Conservation (phyloP, 2,888 invertebrate species). For the Xestia rhomboidea region DNA sequence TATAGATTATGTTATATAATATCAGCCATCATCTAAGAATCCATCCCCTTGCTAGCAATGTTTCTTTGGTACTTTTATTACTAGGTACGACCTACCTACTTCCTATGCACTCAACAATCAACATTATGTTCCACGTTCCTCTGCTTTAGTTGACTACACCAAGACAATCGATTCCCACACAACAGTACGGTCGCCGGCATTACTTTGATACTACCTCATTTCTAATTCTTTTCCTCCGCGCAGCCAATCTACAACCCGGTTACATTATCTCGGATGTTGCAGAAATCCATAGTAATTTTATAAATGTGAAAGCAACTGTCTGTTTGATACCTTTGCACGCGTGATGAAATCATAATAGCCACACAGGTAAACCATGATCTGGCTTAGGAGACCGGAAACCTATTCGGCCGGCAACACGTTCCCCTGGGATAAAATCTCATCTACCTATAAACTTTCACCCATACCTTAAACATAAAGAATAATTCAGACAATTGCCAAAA, state of each 20-base stretch:
- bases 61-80: neutral
- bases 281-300: conserved; percentile 9
- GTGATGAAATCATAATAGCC: neutral
- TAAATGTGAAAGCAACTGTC: neutral
- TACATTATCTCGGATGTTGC: neutral
- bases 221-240: neutral
- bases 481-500: neutral
- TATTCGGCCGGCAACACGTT: neutral
- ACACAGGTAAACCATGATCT: neutral
- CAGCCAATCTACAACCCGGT: no score
- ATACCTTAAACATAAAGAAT: neutral
- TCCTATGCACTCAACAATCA: neutral
- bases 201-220: neutral
- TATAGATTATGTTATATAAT: no score
- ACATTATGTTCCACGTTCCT: neutral
- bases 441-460: neutral
- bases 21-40: no score
- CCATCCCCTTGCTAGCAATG: neutral
- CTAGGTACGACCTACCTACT: neutral
- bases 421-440: neutral
- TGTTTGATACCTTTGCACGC: neutral
- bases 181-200: neutral
- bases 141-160: neutral
- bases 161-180: neutral
- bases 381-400: neutral